A percentile compares a stretch with the other conserved stretches of the same genome.
These are phyloP conservation scores for Pollenia angustigena DNA, from an alignment of 2,888 invertebrate genomes.

Conservation along the genomic window DNA sequence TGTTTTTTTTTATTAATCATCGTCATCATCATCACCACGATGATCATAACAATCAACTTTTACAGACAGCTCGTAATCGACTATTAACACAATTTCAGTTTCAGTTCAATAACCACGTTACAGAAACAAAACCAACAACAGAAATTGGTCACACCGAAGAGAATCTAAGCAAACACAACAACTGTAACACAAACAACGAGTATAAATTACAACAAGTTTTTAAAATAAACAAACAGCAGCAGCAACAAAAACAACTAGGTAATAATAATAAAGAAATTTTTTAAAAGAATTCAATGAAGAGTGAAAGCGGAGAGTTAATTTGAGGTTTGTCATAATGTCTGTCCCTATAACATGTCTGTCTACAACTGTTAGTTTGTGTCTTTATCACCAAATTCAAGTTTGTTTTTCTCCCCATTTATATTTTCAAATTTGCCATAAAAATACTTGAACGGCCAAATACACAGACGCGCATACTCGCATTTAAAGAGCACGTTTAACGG, in stretches of 20 bases:
- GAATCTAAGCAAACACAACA: slow-evolving; percentile 43
- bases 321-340: slow-evolving; percentile 52
- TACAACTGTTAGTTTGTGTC: background rate
- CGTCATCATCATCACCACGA: slow-evolving; percentile 10
- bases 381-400: background rate
- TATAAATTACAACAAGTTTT: slow-evolving; percentile 27
- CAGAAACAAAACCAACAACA: slow-evolving; percentile 29
- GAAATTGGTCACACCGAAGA: slow-evolving; percentile 22
- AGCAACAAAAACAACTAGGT: slow-evolving; percentile 13
- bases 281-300: slow-evolving; percentile 73
- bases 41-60: slow-evolving; percentile 34
- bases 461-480: background rate
- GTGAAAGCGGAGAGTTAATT: slow-evolving; percentile 67
- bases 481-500: slow-evolving; percentile 14
- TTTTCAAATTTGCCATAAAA: slow-evolving; percentile 52
- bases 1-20: background rate
- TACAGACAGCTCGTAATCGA: slow-evolving; percentile 55
- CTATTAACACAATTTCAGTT: slow-evolving; percentile 70
- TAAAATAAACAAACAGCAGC: slow-evolving; percentile 8
- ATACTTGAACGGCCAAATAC: slow-evolving; percentile 17
- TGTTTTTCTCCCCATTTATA: slow-evolving; percentile 17
- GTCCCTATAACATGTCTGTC: slow-evolving; percentile 10
- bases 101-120: slow-evolving; percentile 72
- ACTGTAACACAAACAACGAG: background rate
- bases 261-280: slow-evolving; percentile 64